Evolutionary conservation across 2,888 invertebrate genomes (phyloP).

Genomic region (Drosophila maculinotata): DNA sequence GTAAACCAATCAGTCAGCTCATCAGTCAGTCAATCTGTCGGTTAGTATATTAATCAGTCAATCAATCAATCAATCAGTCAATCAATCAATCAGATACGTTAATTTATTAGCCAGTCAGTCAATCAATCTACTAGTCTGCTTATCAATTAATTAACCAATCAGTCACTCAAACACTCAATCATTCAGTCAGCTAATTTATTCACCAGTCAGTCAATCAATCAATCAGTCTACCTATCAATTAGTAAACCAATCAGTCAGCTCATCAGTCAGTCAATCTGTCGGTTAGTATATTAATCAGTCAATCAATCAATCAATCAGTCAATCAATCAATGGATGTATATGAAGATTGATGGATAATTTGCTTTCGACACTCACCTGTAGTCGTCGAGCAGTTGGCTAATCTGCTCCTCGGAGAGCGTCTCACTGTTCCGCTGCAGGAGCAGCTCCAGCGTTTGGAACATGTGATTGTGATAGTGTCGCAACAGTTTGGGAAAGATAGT

Average conservation of each 20-base stretch:
- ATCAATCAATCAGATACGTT: neutral
- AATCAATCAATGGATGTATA: too few relatives aligned
- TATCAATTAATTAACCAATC: neutral
- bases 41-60: neutral
- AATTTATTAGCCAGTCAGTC: too few relatives aligned
- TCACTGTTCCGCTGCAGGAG: conserved; percentile 64
- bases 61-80: too few relatives aligned
- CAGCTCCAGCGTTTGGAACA: conserved; percentile 69
- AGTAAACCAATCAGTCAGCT: neutral
- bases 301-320: neutral
- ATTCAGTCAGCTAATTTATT: neutral
- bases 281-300: neutral
- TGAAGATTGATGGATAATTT: too few relatives aligned
- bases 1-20: neutral
- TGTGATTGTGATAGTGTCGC: conserved; percentile 70
- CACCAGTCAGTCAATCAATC: neutral
- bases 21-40: neutral
- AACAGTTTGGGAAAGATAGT: conserved; percentile 74
- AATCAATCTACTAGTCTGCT: neutral
- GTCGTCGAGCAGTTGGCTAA: conserved; percentile 44
- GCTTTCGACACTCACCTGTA: conserved; percentile 51
- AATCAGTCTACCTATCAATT: neutral
- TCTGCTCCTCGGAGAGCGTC: conserved; percentile 28
- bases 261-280: neutral
- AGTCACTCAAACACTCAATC: neutral